phyloP scores from a whole-genome alignment of 2,113 vertebrate genomes.

The Prunella fulvescens region DNA sequence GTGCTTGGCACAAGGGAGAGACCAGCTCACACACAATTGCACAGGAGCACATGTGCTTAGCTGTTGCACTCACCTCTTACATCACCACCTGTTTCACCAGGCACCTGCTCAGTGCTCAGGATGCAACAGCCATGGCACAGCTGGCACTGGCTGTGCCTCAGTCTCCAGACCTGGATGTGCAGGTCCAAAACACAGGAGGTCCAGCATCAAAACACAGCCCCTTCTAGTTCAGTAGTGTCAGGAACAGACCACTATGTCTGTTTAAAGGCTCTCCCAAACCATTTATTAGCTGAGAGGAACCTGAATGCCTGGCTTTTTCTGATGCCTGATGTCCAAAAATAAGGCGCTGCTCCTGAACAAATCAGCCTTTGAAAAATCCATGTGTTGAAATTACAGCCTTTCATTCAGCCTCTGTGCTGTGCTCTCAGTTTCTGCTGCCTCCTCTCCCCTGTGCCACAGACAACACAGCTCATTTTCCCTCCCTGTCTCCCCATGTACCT shows the following conservation, averaged over 20 bases:
- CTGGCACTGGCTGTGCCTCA: not conserved
- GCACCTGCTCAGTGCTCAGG: not conserved
- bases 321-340: not conserved
- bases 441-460: not conserved
- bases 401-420: not conserved
- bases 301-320: not conserved
- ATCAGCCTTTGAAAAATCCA: not conserved
- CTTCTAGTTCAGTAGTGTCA: not conserved
- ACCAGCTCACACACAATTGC: accelerated
- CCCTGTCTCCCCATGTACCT: not conserved
- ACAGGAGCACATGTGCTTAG: accelerated
- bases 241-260: not conserved
- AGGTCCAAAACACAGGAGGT: not conserved
- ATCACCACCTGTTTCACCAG: not conserved
- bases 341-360: not conserved
- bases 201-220: not conserved
- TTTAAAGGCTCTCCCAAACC: not conserved
- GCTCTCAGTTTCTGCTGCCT: not conserved
- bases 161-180: not conserved
- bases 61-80: not conserved
- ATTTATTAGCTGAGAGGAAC: not conserved
- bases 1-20: not conserved
- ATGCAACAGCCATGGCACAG: not conserved
- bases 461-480: not conserved
- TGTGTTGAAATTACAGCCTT: not conserved